These are phyloP conservation scores for Himalopsyche japonica DNA, from an alignment of 2,888 invertebrate species.

Conservation along the genomic window DNA sequence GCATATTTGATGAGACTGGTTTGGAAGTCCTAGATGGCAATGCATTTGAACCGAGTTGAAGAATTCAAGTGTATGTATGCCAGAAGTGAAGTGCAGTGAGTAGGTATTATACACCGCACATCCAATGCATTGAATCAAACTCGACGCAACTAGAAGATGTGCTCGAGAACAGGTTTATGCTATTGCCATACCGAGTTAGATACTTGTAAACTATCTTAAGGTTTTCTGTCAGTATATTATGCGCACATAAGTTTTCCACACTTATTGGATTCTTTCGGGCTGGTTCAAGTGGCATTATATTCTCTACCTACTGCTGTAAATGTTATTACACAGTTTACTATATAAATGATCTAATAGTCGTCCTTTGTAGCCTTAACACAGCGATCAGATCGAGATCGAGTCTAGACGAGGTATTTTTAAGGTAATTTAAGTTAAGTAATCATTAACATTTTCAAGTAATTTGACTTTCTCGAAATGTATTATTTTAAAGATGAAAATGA, in stretches of 20 bases:
- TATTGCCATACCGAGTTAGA: conserved; percentile 26
- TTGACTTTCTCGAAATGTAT: too few species aligned
- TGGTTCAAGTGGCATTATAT: too few species aligned
- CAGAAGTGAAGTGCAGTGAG: conserved; percentile 17
- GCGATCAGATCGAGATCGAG: background rate
- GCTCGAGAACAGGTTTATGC: conserved; percentile 31
- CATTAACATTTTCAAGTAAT: too few species aligned
- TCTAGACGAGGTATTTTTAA: conserved; percentile 14
- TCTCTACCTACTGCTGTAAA: too few species aligned
- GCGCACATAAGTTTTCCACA: background rate
- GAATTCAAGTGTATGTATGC: conserved; percentile 22
- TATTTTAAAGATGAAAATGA: too few species aligned
- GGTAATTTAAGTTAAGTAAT: too few species aligned
- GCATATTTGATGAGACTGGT: background rate
- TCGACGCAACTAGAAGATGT: conserved; percentile 34
- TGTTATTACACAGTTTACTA: too few species aligned
- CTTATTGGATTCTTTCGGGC: too few species aligned
- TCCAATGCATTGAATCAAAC: conserved; percentile 33
- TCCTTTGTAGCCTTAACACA: too few species aligned
- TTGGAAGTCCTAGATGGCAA: background rate
- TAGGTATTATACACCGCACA: background rate
- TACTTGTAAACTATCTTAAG: background rate
- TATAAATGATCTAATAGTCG: too few species aligned
- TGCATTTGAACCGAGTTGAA: conserved; percentile 19
- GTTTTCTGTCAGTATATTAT: background rate